Conservation (phyloP, 2,113 vertebrate species). For the Tamias sibiricus region DNA sequence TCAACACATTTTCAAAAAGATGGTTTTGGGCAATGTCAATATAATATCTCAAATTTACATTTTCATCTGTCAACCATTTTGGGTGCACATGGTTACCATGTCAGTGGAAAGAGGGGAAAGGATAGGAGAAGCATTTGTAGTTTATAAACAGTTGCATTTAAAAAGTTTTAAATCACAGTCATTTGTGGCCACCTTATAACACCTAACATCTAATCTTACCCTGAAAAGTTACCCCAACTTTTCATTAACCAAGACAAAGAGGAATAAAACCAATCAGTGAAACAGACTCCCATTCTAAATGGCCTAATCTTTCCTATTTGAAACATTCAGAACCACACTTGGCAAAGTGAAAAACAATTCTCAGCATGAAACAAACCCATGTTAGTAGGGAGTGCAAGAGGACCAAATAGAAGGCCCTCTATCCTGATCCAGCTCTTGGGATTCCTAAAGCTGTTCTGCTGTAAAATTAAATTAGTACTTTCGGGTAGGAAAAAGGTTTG, state of each 20-base stretch:
- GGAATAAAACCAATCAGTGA: neutral
- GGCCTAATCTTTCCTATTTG: conserved; percentile 26
- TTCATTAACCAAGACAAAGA: neutral
- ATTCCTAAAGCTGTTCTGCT: conserved; percentile 36
- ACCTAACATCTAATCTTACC: neutral
- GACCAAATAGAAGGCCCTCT: neutral
- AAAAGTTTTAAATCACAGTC: neutral
- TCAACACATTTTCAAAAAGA: neutral
- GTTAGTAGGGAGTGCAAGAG: neutral
- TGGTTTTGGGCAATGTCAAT: neutral
- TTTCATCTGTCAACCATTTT: neutral
- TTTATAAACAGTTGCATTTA: conserved; percentile 11
- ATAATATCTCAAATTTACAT: conserved; percentile 27
- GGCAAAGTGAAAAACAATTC: conserved; percentile 25
- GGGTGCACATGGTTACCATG: neutral
- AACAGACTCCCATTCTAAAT: neutral
- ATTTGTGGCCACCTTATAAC: neutral
- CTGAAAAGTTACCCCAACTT: neutral
- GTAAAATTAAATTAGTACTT: conserved; percentile 70
- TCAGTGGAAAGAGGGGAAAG: neutral
- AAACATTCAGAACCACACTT: conserved; percentile 5
- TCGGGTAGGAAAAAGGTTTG: conserved; percentile 21
- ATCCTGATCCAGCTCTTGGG: conserved; percentile 8
- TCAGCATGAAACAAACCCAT: conserved; percentile 24
- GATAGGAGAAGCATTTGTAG: neutral